Evolutionary conservation across 92 coral and sea anemone genomes (phyloP), one percentile per base, ranked within the genome.

Genomic region (Hydrozoanthus gracilis): DNA sequence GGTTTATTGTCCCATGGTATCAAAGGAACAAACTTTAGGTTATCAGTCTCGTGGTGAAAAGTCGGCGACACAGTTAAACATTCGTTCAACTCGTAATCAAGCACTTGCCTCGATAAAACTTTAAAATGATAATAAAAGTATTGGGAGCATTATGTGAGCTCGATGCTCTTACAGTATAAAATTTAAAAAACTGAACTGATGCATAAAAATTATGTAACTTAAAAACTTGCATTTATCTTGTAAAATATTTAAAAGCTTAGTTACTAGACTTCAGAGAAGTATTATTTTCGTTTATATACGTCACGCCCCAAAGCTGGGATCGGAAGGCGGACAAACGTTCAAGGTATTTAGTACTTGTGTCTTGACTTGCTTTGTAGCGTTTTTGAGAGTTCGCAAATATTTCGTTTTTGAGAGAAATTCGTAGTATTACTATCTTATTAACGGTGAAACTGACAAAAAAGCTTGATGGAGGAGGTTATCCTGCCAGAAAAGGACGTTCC

Each of bases 401-500:
- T 18, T 67, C 72, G 39, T 64, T 64, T 15, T n/a, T 64, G 27
- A 64, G 70, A 4, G 70, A 15, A 64, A 64, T 64, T 64, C 44
- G 27, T 64, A 64, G 56, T 46, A 46, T 48, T 47, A 49, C 55
- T 48, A 12, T 47, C 76, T 44, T 73, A 15, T 48, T 13, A 3
- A n/a, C 58, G 4, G 61, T 73, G 44, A 73, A 44, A 73, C 5
- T 73, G 76, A 49, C 17, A 76, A 67, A 78, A 55, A 78, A 69
- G 60, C 9, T 52, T 47, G 64, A 87, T 77, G 89, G 88, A 73
- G 76, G 89, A 82, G 70, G 82, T 88, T 76, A 15, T 83, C 83
- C 61, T 89, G 86, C 77, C 82, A 44, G 92, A 86, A 68, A 78
- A 83, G 27, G 92, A 89, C 70, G 86, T 89, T 62, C 85, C 92